Percentiles rank a stretch among this genome's conserved stretches.
Evolutionary conservation across 2,113 vertebrate species (phyloP).

Genomic region (Platysteira castanea): DNA sequence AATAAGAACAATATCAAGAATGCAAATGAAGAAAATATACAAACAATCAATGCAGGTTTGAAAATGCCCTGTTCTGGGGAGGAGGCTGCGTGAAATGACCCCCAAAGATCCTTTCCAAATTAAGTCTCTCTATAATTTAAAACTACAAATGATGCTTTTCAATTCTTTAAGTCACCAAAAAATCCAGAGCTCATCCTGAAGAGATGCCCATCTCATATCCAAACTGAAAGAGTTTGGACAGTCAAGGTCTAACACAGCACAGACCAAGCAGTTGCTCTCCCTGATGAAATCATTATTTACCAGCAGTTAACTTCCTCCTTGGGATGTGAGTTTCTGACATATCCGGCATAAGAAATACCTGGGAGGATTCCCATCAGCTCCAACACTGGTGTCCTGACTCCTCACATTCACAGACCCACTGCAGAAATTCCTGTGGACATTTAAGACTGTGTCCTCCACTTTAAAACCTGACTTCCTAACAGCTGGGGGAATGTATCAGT

Average conservation of each 20-base stretch:
- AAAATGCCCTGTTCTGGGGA: neutral
- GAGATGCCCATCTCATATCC: neutral
- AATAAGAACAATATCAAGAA: neutral
- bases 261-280: neutral
- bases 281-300: neutral
- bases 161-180: neutral
- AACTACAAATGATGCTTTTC: neutral
- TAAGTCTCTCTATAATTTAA: neutral
- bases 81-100: neutral
- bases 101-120: neutral
- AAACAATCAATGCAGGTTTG: neutral
- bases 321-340: neutral
- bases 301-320: neutral
- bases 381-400: neutral
- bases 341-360: neutral
- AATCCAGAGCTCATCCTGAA: neutral
- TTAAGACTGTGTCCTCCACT: neutral
- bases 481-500: neutral
- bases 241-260: fast-evolving
- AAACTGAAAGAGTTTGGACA: neutral
- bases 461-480: neutral
- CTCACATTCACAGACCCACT: neutral
- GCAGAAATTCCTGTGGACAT: neutral
- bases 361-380: neutral
- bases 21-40: neutral